Evolutionary conservation across 2,888 invertebrate genomes (phyloP).

Genomic region (Harmothoe impar): DNA sequence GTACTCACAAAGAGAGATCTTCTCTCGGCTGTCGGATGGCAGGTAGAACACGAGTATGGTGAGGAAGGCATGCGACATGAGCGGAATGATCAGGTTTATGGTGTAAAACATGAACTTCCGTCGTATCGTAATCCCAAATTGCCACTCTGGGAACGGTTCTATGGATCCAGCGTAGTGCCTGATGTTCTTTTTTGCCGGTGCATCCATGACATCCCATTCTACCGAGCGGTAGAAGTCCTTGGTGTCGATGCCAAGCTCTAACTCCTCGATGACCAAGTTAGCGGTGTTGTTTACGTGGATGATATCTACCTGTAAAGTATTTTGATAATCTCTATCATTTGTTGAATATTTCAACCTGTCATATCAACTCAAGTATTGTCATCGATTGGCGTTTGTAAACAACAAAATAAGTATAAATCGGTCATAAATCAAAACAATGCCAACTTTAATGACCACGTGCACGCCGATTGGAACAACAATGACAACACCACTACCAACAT

Average conservation of each 20-base stretch:
- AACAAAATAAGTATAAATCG: no score
- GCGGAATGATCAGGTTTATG: conserved; percentile 85
- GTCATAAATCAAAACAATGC: no score
- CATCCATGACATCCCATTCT: conserved; percentile 72
- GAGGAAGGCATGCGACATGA: conserved; percentile 97
- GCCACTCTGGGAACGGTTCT: conserved; percentile 87
- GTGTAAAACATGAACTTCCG: conserved; percentile 97
- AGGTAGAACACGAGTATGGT: conserved; percentile 98
- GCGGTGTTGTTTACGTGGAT: conserved; percentile 38
- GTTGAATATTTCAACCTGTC: not conserved
- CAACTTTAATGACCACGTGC: no score
- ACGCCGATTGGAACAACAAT: no score
- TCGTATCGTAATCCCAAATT: conserved; percentile 97
- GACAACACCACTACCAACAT: no score
- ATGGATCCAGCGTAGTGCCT: conserved; percentile 68
- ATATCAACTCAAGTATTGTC: no score
- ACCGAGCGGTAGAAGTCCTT: conserved; percentile 69
- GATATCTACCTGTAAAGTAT: conserved; percentile 58
- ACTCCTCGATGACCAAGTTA: not conserved
- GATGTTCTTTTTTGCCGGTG: conserved; percentile 66
- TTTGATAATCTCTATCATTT: not conserved
- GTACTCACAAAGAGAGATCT: conserved; percentile 93
- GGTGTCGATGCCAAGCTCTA: conserved; percentile 58
- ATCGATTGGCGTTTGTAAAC: no score
- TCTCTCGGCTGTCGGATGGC: conserved; percentile 98